Evolutionary conservation across 2,888 invertebrate genomes (phyloP).

Genomic region (Limulus polyphemus): DNA sequence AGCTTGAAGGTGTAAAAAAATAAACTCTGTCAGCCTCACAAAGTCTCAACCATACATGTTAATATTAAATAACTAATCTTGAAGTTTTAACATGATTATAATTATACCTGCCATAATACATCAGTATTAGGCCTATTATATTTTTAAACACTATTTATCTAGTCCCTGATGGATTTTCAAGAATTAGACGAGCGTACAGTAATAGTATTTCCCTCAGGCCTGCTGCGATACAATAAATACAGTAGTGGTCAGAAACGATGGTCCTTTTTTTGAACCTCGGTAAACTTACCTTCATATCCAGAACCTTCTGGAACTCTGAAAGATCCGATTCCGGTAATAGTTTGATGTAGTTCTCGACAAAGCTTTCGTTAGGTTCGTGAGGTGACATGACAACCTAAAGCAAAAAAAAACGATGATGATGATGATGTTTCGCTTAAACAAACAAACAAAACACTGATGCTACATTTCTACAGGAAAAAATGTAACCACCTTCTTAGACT

Average conservation of each 20-base stretch:
- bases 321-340: conserved; percentile 77
- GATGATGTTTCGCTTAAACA: background rate
- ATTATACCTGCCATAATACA: too few species aligned
- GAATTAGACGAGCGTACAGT: too few species aligned
- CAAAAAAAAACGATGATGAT: conserved; percentile 10
- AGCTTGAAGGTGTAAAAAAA: background rate
- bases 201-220: background rate
- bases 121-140: too few species aligned
- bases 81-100: too few species aligned
- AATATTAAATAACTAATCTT: too few species aligned
- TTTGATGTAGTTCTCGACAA: conserved; percentile 79
- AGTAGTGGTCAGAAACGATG: background rate
- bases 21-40: background rate
- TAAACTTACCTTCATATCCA: conserved; percentile 71
- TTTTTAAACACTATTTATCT: too few species aligned
- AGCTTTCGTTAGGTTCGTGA: conserved; percentile 56
- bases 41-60: background rate
- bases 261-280: background rate
- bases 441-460: background rate
- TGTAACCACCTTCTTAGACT: conserved; percentile 1
- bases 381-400: conserved; percentile 79
- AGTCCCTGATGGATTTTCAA: background rate
- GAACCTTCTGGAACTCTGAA: conserved; percentile 80
- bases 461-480: background rate
- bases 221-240: background rate